Percentiles rank a stretch among this genome's conserved stretches.
phyloP scores from a whole-genome alignment of 2,888 invertebrate species.

The Adineta ricciae region DNA sequence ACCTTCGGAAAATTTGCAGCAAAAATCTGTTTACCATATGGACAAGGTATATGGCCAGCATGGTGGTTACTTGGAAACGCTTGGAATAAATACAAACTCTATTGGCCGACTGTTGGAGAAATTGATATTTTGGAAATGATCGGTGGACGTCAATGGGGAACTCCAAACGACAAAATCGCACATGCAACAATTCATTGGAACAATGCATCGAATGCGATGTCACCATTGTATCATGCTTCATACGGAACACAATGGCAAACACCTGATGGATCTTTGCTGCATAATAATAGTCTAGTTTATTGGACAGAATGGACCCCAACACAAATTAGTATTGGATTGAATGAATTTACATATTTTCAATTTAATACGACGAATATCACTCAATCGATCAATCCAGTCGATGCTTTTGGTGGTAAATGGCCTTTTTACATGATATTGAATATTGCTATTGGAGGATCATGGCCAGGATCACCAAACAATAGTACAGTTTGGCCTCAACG shows the following conservation, averaged over 20 bases:
- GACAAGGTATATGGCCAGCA: background rate
- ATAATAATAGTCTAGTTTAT: slow-evolving; percentile 7
- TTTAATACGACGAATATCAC: no score
- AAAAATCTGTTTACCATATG: background rate
- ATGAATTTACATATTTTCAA: background rate
- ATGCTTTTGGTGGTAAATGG: no score
- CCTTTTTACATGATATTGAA: no score
- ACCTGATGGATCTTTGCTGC: background rate
- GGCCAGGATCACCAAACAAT: no score
- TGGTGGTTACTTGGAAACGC: background rate
- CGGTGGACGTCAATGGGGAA: background rate
- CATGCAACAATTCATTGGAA: no score
- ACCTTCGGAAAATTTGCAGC: background rate
- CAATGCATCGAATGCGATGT: background rate
- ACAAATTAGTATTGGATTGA: background rate
- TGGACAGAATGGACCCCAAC: background rate
- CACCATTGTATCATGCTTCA: background rate
- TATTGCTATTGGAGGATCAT: no score
- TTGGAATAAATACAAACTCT: background rate
- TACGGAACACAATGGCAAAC: background rate
- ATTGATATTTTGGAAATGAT: background rate
- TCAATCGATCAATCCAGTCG: no score
- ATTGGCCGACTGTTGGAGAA: background rate
- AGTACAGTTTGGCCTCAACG: no score
- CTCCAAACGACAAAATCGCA: background rate